Evolutionary conservation across 2,797 vertebrate genomes (phyloP).

Genomic region (Acestrorhynchus altus): DNA sequence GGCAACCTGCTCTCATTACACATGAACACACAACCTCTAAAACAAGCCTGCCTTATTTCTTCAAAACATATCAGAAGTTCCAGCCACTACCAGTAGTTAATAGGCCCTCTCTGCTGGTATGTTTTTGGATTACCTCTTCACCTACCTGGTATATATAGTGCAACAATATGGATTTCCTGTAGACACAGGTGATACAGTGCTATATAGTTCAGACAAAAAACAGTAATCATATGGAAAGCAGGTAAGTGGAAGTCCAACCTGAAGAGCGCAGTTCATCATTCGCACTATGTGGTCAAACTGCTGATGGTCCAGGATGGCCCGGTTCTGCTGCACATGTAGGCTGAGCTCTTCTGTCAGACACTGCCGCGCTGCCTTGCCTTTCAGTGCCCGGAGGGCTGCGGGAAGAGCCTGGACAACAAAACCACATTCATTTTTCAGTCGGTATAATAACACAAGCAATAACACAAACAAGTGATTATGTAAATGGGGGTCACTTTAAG

Average conservation of each 20-base stretch:
- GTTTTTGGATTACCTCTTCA: conserved; percentile 23
- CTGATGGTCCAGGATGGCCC: conserved; percentile 94
- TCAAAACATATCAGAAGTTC: conserved; percentile 32
- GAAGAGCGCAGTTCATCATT: conserved; percentile 98
- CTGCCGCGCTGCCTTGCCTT: conserved; percentile 93
- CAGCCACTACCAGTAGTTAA: conserved; percentile 23
- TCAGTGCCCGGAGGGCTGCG: conserved; percentile 94
- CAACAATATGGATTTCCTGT: too few species aligned
- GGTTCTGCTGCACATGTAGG: conserved; percentile 92
- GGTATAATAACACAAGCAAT: neutral
- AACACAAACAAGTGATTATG: neutral
- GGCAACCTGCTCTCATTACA: neutral
- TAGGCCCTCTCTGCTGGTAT: conserved; percentile 18
- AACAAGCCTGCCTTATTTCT: conserved; percentile 53
- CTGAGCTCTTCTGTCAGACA: conserved; percentile 93
- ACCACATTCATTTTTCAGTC: conserved; percentile 4
- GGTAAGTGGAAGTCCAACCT: conserved; percentile 75
- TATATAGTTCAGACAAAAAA: neutral
- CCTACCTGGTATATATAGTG: neutral
- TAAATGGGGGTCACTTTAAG: neutral
- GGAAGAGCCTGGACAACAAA: conserved; percentile 84
- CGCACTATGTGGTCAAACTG: conserved; percentile 96
- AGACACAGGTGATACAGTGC: neutral
- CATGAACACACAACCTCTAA: neutral
- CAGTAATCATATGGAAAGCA: neutral